A percentile compares a stretch with the other conserved stretches of the same genome.
phyloP scores from a whole-genome alignment of 2,797 vertebrate genomes.

The Sardinella longiceps region DNA sequence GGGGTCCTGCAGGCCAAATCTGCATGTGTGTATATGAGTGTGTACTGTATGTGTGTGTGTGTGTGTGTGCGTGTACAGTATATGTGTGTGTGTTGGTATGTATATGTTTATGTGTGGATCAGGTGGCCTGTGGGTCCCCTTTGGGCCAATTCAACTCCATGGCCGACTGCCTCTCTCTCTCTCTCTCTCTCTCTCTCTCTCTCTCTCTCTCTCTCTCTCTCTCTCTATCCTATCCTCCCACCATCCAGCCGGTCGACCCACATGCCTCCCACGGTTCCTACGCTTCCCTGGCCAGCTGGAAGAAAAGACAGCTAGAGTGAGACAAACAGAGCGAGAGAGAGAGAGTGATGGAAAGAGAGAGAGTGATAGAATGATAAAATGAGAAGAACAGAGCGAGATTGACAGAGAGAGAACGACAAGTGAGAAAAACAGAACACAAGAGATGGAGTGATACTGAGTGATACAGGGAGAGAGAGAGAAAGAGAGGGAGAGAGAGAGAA shows the following conservation, averaged over 20 bases:
- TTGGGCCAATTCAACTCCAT: background rate
- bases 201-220: background rate
- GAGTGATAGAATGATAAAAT: too few relatives aligned
- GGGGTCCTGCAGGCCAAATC: too few relatives aligned
- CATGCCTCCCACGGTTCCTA: background rate
- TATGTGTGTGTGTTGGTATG: too few relatives aligned
- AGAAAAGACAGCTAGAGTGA: background rate
- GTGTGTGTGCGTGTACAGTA: too few relatives aligned
- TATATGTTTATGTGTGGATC: background rate
- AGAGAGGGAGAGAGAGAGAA: background rate
- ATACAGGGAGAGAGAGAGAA: background rate
- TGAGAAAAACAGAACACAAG: too few relatives aligned
- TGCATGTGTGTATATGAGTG: too few relatives aligned
- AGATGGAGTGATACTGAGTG: too few relatives aligned
- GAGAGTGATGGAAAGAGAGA: background rate
- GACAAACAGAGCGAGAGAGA: too few relatives aligned
- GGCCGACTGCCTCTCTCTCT: background rate
- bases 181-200: background rate
- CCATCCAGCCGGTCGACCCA: constrained; percentile 14
- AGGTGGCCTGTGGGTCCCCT: background rate
- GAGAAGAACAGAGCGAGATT: constrained; percentile 28
- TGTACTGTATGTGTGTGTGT: too few relatives aligned
- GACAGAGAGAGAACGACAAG: background rate
- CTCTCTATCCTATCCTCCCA: background rate
- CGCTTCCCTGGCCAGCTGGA: background rate